Percentiles rank a stretch among this genome's conserved stretches.
Conservation (phyloP, 2,888 invertebrate species). For the Dromius quadrimaculatus region DNA sequence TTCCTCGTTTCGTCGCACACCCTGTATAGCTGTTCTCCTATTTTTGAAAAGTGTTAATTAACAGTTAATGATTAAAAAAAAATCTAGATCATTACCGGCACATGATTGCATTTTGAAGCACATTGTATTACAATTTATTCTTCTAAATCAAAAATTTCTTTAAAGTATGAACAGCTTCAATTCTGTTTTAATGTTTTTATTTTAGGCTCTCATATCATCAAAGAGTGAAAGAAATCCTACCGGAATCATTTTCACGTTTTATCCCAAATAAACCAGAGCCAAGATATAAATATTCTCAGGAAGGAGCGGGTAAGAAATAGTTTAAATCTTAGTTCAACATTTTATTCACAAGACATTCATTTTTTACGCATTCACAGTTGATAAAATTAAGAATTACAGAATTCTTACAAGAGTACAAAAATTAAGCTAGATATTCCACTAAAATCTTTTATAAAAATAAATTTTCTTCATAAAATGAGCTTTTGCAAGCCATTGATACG, state of each 20-base stretch:
- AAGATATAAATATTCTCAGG: constrained; percentile 90
- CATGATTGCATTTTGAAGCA: no score
- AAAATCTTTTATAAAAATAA: constrained; percentile 42
- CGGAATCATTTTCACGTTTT: constrained; percentile 85
- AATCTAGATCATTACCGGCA: no score
- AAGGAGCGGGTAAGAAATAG: constrained; percentile 84
- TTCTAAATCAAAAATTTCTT: no score
- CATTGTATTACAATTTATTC: no score
- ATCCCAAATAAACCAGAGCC: constrained; percentile 89
- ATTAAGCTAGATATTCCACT: constrained; percentile 10
- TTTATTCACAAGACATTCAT: not conserved
- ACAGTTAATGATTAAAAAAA: no score
- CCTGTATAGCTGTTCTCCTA: no score
- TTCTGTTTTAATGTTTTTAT: constrained; percentile 9
- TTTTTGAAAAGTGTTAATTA: no score
- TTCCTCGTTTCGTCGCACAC: no score
- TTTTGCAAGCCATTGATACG: no score
- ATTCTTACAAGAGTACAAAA: constrained; percentile 17
- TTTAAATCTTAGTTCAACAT: constrained; percentile 20
- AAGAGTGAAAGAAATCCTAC: constrained; percentile 92
- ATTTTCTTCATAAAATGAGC: constrained; percentile 40
- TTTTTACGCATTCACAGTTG: no score
- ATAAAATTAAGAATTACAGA: no score
- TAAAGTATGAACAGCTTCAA: no score
- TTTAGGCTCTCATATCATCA: constrained; percentile 92